Conservation (phyloP, 1,140 invertebrate genomes). For the roundworm (Caenorhabditis elegans) region WBcel235 BX284604.4:2641001-2641500, state of each 20-base stretch:
- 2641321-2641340: background rate
- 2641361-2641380: conserved; percentile 44
- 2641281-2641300: background rate
- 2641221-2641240: conserved; percentile 1
- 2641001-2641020: conserved; percentile 33
- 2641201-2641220: background rate
- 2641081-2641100: too few species aligned
- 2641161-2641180: too few species aligned
- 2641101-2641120: too few species aligned
- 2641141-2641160: too few species aligned
- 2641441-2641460: too few species aligned
- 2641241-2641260: background rate
- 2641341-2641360: conserved; percentile 38
- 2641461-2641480: too few species aligned
- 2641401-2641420: conserved; percentile 31
- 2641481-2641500: too few species aligned
- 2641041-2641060: background rate
- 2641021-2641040: background rate
- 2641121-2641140: background rate
- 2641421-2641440: too few species aligned
- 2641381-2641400: conserved; percentile 42
- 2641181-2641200: background rate
- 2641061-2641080: background rate
- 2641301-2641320: conserved; percentile 32
- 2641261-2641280: background rate